Evolutionary conservation across 1,140 invertebrate species (phyloP).

Genomic region (Platyura marginata): DNA sequence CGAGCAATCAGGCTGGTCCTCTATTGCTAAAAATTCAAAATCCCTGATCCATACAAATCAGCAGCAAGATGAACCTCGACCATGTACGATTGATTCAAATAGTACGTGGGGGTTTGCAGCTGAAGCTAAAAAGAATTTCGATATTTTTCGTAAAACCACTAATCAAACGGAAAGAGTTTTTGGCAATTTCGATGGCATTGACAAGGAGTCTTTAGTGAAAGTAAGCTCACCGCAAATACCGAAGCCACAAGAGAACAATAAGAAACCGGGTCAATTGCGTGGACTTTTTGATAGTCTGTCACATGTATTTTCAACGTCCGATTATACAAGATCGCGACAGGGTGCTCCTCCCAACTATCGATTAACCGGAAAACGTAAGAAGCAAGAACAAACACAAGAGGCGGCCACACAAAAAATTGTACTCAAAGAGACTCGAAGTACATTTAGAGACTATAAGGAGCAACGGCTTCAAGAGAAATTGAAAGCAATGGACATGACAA

Average conservation of each 20-base stretch:
- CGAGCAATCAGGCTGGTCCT: not conserved
- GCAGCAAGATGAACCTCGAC: not conserved
- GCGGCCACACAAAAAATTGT: slow-evolving; percentile 10
- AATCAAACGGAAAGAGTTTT: not conserved
- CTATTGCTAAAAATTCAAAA: slow-evolving; percentile 9
- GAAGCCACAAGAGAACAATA: not conserved
- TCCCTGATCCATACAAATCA: not conserved
- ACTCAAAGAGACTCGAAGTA: slow-evolving; percentile 26
- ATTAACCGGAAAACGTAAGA: slow-evolving; percentile 7
- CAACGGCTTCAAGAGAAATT: not conserved
- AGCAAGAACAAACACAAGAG: not conserved
- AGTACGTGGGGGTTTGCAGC: slow-evolving; percentile 56
- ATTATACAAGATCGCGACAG: slow-evolving; percentile 14
- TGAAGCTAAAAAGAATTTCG: slow-evolving; percentile 31
- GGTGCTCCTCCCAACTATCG: slow-evolving; percentile 2
- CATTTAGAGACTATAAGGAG: slow-evolving; percentile 21
- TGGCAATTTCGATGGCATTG: slow-evolving; percentile 1
- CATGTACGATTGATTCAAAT: not conserved
- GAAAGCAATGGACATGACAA: not conserved
- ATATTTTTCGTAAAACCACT: slow-evolving; percentile 10
- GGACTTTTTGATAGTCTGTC: slow-evolving; percentile 70
- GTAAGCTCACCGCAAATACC: not conserved
- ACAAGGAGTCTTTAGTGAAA: not conserved
- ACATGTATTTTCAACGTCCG: slow-evolving; percentile 56
- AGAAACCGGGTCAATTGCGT: slow-evolving; percentile 32